These are phyloP conservation scores for Sphaerophoria rueppellii DNA, from an alignment of 2,888 invertebrate genomes.

Conservation along the genomic window DNA sequence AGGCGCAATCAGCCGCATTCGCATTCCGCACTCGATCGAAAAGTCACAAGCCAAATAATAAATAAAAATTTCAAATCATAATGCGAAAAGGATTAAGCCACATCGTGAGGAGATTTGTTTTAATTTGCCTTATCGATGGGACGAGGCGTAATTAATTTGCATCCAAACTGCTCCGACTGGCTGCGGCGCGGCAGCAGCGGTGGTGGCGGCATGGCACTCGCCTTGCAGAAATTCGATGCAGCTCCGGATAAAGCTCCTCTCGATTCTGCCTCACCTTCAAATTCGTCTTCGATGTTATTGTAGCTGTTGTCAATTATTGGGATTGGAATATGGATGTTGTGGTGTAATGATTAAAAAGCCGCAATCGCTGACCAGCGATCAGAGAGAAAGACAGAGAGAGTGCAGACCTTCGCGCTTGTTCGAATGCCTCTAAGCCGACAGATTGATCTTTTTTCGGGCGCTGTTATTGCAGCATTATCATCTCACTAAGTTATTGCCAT, in stretches of 20 bases:
- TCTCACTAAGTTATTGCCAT: conserved; percentile 72
- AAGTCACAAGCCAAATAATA: not conserved
- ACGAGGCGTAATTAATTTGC: conserved; percentile 73
- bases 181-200: too few species aligned
- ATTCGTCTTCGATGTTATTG: conserved; percentile 4
- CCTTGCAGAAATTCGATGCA: conserved; percentile 54
- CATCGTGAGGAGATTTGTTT: conserved; percentile 68
- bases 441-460: conserved; percentile 72
- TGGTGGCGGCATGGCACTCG: conserved; percentile 42
- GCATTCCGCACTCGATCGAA: not conserved
- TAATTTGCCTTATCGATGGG: conserved; percentile 70
- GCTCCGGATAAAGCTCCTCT: conserved; percentile 48
- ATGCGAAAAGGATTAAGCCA: conserved; percentile 66
- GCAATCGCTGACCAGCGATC: conserved; percentile 63
- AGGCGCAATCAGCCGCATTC: not conserved
- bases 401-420: conserved; percentile 65
- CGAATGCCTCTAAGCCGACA: conserved; percentile 65
- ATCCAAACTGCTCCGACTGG: conserved; percentile 27
- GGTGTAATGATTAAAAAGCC: conserved; percentile 56
- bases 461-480: conserved; percentile 73
- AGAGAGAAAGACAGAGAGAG: not conserved
- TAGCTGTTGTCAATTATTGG: not conserved
- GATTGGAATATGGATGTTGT: conserved; percentile 2
- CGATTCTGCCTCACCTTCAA: conserved; percentile 7
- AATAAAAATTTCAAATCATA: conserved; percentile 53